These are phyloP conservation scores for Nothocercus nigrocapillus DNA, from an alignment of 2,113 vertebrate species.

Conservation along the genomic window DNA sequence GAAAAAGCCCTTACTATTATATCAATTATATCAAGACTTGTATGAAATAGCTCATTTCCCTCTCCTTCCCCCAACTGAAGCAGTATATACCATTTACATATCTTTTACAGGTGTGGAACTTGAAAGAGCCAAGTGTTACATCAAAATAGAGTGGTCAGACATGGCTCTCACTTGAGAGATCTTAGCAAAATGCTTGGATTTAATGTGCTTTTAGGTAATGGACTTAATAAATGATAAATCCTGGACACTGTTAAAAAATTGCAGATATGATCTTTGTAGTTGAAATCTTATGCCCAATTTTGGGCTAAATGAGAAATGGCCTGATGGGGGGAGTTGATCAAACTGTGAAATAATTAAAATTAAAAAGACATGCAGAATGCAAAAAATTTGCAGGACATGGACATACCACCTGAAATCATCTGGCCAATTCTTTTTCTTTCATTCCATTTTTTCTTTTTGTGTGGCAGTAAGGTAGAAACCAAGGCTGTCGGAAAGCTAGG, in stretches of 20 bases:
- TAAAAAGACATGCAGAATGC: accelerated
- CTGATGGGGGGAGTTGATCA: neutral
- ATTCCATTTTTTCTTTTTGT: neutral
- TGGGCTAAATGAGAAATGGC: neutral
- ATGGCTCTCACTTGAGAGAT: neutral
- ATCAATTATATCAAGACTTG: neutral
- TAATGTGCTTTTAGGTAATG: neutral
- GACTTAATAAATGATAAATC: neutral
- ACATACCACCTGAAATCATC: neutral
- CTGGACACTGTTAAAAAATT: neutral
- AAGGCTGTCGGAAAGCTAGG: neutral
- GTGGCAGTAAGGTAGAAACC: neutral
- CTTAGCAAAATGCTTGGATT: neutral
- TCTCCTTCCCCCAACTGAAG: neutral
- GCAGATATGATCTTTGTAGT: neutral
- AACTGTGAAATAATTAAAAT: neutral
- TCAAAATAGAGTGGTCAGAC: neutral
- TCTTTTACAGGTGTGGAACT: neutral
- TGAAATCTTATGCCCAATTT: neutral
- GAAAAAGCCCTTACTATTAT: neutral
- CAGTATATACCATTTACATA: neutral
- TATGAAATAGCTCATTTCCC: neutral
- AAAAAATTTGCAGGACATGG: neutral
- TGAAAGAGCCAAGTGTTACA: neutral
- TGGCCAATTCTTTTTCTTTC: neutral